Evolutionary conservation across 2,113 vertebrate genomes (phyloP), one percentile per base, ranked within the genome.

Genomic region (Gila orcuttii): DNA sequence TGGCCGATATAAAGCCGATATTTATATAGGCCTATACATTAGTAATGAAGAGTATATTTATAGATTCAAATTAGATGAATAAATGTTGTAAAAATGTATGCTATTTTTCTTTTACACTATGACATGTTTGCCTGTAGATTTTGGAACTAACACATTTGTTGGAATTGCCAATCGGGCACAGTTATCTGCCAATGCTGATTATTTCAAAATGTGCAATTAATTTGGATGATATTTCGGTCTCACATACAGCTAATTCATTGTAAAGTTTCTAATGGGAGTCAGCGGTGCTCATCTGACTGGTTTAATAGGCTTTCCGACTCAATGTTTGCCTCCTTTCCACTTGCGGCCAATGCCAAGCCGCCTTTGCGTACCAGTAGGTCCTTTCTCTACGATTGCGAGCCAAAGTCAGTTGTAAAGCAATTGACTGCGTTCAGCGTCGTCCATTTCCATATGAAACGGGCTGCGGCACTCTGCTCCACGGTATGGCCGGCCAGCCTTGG

Each of bases 341-440:
- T 86, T 83, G 86, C 85, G 71, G 74, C 83, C 42, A 76, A 69
- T 92, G 89, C 91, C 91, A 90, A 89, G 60, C 87, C 62, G 66
- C 84, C 64, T 82, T 31, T 21, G 81, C 82, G 28, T 77, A 82
- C 60, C 66, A 62, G 82, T 86, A 82, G 79, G 62, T 87, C 90
- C 82, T 91, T 90, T 89, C 89, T 90, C 85, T 85, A 86, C 82
- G n/a, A 86, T 68, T 88, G 73, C 90, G 92, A 93, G 93, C 92
- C 94, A 94, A 95, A 95, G 93, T 95, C 93, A 94, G 94, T 95
- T 95, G 95, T 94, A 95, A 94, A 93, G 93, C 94, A 93, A 93
- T 95, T 93, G 94, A 95, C 93, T 92, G 94, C 93, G 92, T 95
- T 94, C 93, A 92, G 93, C 92, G 85, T 90, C 93, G 88, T 93